Base-by-base conservation (phyloP, 2,888 invertebrate species). In the Salticus scenicus region DNA sequence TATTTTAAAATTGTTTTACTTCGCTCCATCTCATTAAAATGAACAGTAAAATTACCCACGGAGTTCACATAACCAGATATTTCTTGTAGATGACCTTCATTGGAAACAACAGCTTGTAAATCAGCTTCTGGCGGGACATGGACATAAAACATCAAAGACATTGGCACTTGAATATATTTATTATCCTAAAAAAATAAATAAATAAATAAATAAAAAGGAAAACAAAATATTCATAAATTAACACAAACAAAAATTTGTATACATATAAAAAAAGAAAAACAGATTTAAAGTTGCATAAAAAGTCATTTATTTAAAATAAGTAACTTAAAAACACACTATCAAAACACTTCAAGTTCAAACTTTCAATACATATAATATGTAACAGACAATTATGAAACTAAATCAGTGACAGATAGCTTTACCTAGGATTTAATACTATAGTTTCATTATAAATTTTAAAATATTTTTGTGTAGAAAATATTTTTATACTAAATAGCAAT, bases 61-160 rank as follows among this genome's bases (percentile, higher is more conserved):
- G 95, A 94, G 4, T 94, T 93, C 0, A 97, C 95, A 90, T 94
- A 93, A 0, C 98, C 98, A 85, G 93, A 91, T n/a, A 95, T 91
- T 0, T 94, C 94, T 0, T 93, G 93, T 12, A 93, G 87, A 31
- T 89, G 89, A 72, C 90, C 90, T 7, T 89, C 88, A 24, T 90
- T 76, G 0, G 83, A 73, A 17, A 88, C 75, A 33, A 87, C 83
- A 8, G 91, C 90, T 66, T 89, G 88, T 28, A 92, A 66, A 2
- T 87, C 75, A 37, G 91, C 91, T 74, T 90, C 89, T 42, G 90
- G 90, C 90, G 97, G 97, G 12, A 97, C 91, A 0, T 96, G 96
- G 0, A 94, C 94, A 90, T 97, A 97, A 94, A 96, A 96, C 24
- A 97, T 92, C 0, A 97, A 89, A 0, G 95, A 94, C 28, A 95